Conservation (phyloP, 2,888 invertebrate species). For the Tenthredo livida region DNA sequence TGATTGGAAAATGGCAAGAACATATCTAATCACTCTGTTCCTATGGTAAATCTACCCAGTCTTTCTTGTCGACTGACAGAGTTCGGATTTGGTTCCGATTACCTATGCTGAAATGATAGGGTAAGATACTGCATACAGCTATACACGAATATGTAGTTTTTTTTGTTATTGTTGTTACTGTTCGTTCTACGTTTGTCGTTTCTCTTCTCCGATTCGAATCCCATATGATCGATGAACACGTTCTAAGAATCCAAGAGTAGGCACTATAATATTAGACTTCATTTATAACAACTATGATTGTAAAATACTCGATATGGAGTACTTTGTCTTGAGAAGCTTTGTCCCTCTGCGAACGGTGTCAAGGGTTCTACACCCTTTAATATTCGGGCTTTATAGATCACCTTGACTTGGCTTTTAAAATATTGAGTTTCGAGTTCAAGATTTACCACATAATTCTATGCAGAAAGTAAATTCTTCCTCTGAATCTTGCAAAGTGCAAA, state of each 20-base stretch:
- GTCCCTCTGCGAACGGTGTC: neutral
- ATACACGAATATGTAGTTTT: neutral
- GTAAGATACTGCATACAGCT: neutral
- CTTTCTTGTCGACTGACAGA: constrained; percentile 52
- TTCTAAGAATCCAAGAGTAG: neutral
- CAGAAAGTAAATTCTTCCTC: constrained; percentile 9
- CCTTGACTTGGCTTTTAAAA: neutral
- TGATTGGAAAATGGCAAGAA: too few species aligned
- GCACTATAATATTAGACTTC: neutral
- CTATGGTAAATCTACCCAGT: constrained; percentile 57
- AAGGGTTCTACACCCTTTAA: neutral
- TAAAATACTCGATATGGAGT: neutral
- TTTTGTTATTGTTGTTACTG: neutral
- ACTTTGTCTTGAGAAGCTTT: constrained; percentile 2
- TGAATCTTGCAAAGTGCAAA: neutral
- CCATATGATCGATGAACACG: neutral
- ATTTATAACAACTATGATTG: neutral
- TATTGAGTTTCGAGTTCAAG: neutral
- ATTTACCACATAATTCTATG: neutral
- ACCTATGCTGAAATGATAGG: constrained; percentile 29
- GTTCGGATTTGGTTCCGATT: constrained; percentile 54
- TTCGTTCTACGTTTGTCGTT: neutral
- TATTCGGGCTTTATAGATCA: neutral
- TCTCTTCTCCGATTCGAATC: neutral
- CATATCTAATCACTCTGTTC: constrained; percentile 47